Evolutionary conservation across 2,797 vertebrate genomes (phyloP), one percentile per base, ranked within the genome.

Genomic region (Staurois parvus): DNA sequence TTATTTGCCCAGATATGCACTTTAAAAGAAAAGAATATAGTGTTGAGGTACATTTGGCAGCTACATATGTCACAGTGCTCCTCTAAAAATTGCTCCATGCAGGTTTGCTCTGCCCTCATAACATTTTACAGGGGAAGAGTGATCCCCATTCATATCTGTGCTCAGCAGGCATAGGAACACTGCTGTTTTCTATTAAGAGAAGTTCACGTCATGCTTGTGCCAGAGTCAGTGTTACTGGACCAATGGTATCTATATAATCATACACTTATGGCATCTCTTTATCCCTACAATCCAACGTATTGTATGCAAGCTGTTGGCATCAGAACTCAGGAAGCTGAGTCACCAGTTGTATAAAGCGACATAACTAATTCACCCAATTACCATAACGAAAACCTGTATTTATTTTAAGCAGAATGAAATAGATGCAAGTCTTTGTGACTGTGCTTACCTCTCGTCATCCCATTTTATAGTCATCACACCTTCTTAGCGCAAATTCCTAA

Each of bases 381-480:
- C 42, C 45, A 80, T 80, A 70, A 56, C 3, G 45, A 12, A 56
- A 80, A 69, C 76, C 76, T 62, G 75, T 42, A 78, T 30, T 28
- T 45, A 78, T n/a, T 67, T 9, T 32, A 68, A 48, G 66, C 28
- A 48, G 17, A 69, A 13, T 15, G 6, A 4, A 28, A 40, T 21
- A 59, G 21, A 52, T 62, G 68, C 15, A 24, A 26, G 26, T 9
- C 4, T 52, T 78, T 42, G 56, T 28, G 56, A 66, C n/a, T 84
- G 83, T 76, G 76, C 37, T 85, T 84, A 78, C 72, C 83, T 56
- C 17, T 52, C 29, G 30, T 79, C 84, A 81, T 28, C 84, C 78
- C 70, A 59, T 42, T 48, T 74, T 70, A 37, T 62, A 29, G 62
- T 52, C 52, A 21, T 76, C 34, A 72, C 56, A 29, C 32, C 42